phyloP scores from a whole-genome alignment of 2,888 invertebrate genomes.

The Pollenia angustigena region DNA sequence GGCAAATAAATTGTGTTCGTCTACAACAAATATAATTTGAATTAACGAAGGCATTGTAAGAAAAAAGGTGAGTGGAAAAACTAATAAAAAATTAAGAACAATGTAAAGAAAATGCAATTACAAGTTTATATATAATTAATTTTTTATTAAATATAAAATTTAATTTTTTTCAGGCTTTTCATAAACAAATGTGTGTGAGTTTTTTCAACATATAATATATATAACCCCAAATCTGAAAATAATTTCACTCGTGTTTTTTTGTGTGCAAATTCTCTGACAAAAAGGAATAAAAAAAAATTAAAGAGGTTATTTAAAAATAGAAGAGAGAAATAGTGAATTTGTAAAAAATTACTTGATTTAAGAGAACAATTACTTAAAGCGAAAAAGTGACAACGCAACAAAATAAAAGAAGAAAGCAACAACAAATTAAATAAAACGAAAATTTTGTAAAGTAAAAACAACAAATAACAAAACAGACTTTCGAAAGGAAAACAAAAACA shows the following conservation, averaged over 20 bases:
- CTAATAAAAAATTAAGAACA: conserved; percentile 20
- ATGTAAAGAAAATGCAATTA: conserved; percentile 26
- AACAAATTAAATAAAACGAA: conserved; percentile 55
- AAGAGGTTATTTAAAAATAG: conserved; percentile 18
- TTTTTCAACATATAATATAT: conserved; percentile 48
- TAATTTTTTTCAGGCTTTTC: conserved; percentile 44
- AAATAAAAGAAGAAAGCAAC: conserved; percentile 57
- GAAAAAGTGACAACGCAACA: conserved; percentile 73
- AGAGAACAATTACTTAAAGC: conserved; percentile 34
- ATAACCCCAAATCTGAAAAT: conserved; percentile 48
- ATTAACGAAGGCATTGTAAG: conserved; percentile 62
- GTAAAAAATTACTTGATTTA: neutral
- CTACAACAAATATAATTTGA: conserved; percentile 52
- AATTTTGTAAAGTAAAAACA: conserved; percentile 54
- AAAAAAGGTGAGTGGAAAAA: conserved; percentile 62
- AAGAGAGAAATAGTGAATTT: conserved; percentile 21
- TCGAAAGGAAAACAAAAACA: conserved; percentile 68
- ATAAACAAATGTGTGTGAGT: conserved; percentile 43
- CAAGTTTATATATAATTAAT: neutral
- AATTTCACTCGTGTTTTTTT: conserved; percentile 60
- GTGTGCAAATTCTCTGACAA: conserved; percentile 59
- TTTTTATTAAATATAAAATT: neutral
- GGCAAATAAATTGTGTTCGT: conserved; percentile 55
- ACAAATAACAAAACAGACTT: conserved; percentile 37
- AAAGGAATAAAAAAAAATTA: conserved; percentile 22